Evolutionary conservation across 2,113 vertebrate species (phyloP), one percentile per base, ranked within the genome.

Genomic region (Crotalus viridis): DNA sequence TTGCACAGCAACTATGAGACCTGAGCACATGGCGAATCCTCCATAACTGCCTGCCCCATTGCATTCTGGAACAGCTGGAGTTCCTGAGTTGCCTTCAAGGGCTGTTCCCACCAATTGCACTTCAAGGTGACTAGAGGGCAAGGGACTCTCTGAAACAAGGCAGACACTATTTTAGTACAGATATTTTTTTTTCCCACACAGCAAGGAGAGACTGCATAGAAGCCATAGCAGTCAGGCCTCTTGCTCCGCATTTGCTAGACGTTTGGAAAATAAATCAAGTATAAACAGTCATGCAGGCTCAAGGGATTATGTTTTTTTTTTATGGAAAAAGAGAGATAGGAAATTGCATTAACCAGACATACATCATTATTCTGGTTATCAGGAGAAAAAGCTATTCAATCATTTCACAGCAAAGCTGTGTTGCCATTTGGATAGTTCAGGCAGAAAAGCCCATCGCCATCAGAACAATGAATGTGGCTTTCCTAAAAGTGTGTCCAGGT

Each of bases 141-240:
- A 39, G 91, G 46, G 93, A 61, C 33, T 0, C 61, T 0, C 0
- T 57, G 88, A 93, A 91, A 89, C 56, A 95, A 88, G 55, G 90
- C 87, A 95, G 93, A 95, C 69, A 85, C 0, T 1, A 15, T 93
- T 89, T 74, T 39, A 87, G 3, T 93, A 43, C 33, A 91, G 86
- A 56, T 46, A 46, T 46, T 5, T 2, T 1, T 85, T 64, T 43
- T 85, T 15, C 13, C 28, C 64, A 91, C 61, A 12, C 4, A 94
- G 26, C 89, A 95, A 96, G 93, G n/a, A 92, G 92, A 52, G 19
- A 51, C 21, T 0, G 3, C 93, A 4, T 54, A 48, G 7, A 59
- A 28, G 4, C 64, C 69, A 90, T 28, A 85, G 91, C 90, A 93
- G 6, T 0, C 22, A n/a, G 33, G 91, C 1, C 0, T 0, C 39